These are phyloP conservation scores for Plebejus anna DNA, from an alignment of 2,888 invertebrate species.

Conservation along the genomic window DNA sequence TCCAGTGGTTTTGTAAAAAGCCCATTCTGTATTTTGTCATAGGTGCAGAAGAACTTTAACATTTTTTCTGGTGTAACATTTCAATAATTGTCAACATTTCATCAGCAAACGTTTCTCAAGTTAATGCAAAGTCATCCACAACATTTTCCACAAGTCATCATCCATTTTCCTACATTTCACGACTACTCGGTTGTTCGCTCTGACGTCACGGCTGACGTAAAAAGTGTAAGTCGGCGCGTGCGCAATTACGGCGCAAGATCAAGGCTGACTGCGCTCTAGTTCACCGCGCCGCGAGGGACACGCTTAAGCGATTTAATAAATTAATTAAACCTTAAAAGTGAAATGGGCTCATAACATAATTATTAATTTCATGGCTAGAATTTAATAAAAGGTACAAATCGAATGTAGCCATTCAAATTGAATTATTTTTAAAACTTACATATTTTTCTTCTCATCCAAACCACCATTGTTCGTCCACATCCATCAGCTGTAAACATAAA, in stretches of 20 bases:
- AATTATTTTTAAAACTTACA: no score
- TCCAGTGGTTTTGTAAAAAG: not conserved
- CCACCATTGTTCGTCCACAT: no score
- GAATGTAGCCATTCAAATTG: no score
- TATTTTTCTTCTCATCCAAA: no score
- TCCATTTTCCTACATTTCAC: conserved; percentile 2
- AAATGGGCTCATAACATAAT: not conserved
- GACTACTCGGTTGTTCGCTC: not conserved
- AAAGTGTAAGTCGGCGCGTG: conserved; percentile 45
- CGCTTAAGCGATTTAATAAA: conserved; percentile 42
- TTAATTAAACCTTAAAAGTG: no score
- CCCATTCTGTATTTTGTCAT: not conserved
- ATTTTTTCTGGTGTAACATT: not conserved
- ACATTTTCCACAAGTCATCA: not conserved
- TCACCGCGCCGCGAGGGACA: conserved; percentile 37
- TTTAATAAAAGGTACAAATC: not conserved
- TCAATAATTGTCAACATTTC: not conserved
- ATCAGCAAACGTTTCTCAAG: not conserved
- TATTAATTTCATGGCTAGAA: not conserved
- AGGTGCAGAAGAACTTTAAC: not conserved
- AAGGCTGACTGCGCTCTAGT: conserved; percentile 46
- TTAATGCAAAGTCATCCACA: not conserved
- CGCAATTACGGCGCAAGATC: conserved; percentile 60
- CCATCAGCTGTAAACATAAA: no score
- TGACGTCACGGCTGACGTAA: conserved; percentile 35